Conservation (phyloP, 2,888 invertebrate species). For the Laothoe populi region DNA sequence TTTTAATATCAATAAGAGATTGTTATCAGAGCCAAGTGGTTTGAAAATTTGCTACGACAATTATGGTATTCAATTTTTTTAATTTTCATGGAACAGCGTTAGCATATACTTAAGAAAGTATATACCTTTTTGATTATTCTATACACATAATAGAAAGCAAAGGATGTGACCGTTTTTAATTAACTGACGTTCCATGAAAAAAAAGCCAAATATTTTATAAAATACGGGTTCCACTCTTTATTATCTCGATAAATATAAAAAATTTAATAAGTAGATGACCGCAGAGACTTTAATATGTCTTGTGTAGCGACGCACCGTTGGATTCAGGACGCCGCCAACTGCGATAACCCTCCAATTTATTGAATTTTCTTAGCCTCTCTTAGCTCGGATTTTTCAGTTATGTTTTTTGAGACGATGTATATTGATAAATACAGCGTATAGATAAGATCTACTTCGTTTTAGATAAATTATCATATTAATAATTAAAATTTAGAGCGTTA, state of each 20-base stretch:
- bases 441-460: too few species aligned
- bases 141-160: background rate
- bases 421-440: too few species aligned
- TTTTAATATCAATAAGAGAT: too few species aligned
- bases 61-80: too few species aligned
- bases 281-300: conserved; percentile 63
- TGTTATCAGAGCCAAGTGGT: too few species aligned
- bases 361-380: conserved; percentile 63
- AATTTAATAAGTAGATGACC: conserved; percentile 44
- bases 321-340: conserved; percentile 38
- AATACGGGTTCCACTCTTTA: background rate
- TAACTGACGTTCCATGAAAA: background rate
- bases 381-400: conserved; percentile 57
- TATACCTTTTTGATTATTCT: too few species aligned
- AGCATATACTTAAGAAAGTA: too few species aligned
- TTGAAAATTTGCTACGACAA: too few species aligned
- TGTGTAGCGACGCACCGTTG: conserved; percentile 55
- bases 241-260: background rate
- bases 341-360: conserved; percentile 51
- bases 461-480: too few species aligned
- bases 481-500: too few species aligned
- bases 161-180: background rate
- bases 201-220: background rate
- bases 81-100: too few species aligned
- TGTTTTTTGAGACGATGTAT: too few species aligned